Evolutionary conservation across 2,888 invertebrate species (phyloP).

Genomic region (Cephus nigrinus): DNA sequence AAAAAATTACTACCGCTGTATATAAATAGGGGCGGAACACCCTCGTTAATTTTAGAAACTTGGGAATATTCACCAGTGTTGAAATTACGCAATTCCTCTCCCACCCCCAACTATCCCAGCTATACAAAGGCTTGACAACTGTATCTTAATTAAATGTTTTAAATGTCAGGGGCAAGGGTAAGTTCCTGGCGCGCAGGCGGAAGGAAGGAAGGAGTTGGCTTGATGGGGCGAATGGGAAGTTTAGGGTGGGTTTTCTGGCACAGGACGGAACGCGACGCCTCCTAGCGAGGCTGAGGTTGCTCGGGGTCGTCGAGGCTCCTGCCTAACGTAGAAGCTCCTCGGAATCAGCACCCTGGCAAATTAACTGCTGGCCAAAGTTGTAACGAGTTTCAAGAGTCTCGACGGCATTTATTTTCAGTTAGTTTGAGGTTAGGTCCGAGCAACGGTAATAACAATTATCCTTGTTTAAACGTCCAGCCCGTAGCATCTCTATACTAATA

Average conservation of each 20-base stretch:
- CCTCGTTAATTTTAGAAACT: background rate
- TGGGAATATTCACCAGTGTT: background rate
- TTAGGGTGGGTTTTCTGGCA: slow-evolving; percentile 10
- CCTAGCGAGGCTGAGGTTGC: slow-evolving; percentile 1
- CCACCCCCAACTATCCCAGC: background rate
- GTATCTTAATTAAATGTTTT: slow-evolving; percentile 34
- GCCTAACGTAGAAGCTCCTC: slow-evolving; percentile 3
- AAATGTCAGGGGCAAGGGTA: slow-evolving; percentile 17
- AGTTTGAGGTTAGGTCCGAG: slow-evolving; percentile 2
- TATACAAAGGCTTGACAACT: slow-evolving; percentile 21
- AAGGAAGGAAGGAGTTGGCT: slow-evolving; percentile 13
- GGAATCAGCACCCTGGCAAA: slow-evolving; percentile 43
- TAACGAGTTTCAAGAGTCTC: slow-evolving; percentile 41
- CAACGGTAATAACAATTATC: slow-evolving; percentile 17
- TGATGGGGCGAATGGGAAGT: background rate
- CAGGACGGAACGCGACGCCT: slow-evolving; percentile 17
- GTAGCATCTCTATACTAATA: background rate
- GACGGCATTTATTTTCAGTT: slow-evolving; percentile 8
- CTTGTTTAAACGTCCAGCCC: background rate
- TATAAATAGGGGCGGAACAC: background rate
- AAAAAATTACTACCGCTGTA: background rate
- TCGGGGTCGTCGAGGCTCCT: slow-evolving; percentile 11
- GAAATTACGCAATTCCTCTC: background rate
- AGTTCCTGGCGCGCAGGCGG: background rate
- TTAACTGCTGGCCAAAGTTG: slow-evolving; percentile 50